phyloP scores from a whole-genome alignment of 2,888 invertebrate species.

The Drosophila subquinaria region DNA sequence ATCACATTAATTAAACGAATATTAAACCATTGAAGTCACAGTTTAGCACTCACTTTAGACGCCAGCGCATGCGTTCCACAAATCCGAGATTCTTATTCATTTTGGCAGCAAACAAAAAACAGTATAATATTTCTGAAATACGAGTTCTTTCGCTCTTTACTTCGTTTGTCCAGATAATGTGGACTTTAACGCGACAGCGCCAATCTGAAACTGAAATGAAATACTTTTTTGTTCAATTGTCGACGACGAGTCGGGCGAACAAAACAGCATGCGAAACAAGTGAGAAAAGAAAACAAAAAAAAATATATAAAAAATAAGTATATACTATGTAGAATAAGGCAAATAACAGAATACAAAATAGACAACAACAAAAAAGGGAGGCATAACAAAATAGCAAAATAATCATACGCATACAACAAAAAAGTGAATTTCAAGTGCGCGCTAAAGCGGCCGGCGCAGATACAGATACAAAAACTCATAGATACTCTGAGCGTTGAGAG shows the following conservation, averaged over 20 bases:
- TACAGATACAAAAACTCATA: conserved; percentile 16
- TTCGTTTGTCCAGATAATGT: conserved; percentile 43
- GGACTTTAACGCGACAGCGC: conserved; percentile 69
- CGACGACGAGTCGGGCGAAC: conserved; percentile 37
- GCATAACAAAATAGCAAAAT: conserved; percentile 42
- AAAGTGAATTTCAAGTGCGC: conserved; percentile 67
- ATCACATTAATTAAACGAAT: conserved; percentile 18
- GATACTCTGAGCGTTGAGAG: conserved; percentile 1
- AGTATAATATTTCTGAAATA: conserved; percentile 4
- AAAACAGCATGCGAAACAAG: conserved; percentile 55
- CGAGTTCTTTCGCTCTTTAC: conserved; percentile 5
- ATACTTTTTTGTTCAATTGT: conserved; percentile 62
- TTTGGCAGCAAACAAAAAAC: conserved; percentile 25
- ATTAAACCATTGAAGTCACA: conserved; percentile 43
- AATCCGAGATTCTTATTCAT: conserved; percentile 80
- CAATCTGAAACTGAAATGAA: conserved; percentile 77
- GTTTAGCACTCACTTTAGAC: conserved; percentile 78
- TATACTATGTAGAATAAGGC: conserved; percentile 46
- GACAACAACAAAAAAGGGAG: conserved; percentile 38
- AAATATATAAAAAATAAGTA: conserved; percentile 24
- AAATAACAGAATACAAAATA: conserved; percentile 69
- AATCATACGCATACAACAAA: conserved; percentile 30
- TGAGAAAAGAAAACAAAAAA: conserved; percentile 21
- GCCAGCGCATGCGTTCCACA: conserved; percentile 80
- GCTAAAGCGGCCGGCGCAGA: conserved; percentile 28